A percentile compares a stretch with the other conserved stretches of the same genome.
Evolutionary conservation across 1,140 invertebrate genomes (phyloP).

Genomic region (Macrocentrus cingulum): DNA sequence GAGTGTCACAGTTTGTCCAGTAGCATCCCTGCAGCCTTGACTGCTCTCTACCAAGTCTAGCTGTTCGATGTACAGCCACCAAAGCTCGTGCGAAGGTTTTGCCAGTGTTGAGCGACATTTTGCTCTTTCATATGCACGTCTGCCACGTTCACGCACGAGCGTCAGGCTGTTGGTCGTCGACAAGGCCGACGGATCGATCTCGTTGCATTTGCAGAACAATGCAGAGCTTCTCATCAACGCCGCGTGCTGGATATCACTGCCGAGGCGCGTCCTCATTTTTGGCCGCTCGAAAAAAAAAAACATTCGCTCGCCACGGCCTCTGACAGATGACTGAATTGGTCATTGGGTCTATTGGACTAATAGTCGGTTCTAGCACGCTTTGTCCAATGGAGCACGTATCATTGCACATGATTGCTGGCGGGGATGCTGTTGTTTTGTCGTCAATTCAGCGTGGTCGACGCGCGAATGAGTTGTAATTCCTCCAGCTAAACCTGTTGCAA

Average conservation of each 20-base stretch:
- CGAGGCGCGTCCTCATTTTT: not conserved
- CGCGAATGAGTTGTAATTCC: slow-evolving; percentile 9
- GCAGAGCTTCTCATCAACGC: not conserved
- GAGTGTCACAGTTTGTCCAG: not conserved
- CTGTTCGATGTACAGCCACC: not conserved
- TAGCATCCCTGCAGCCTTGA: not conserved
- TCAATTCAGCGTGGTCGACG: not conserved
- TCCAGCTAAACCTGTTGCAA: slow-evolving; percentile 25
- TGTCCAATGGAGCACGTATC: too few relatives aligned
- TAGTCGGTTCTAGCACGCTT: too few relatives aligned
- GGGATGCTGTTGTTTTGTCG: not conserved
- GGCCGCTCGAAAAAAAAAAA: not conserved
- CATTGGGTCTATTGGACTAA: too few relatives aligned
- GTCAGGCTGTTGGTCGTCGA: not conserved
- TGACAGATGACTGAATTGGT: not conserved
- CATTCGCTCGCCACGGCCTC: not conserved
- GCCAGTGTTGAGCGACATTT: not conserved
- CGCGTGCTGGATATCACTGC: not conserved
- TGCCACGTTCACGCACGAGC: not conserved
- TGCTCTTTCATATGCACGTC: not conserved
- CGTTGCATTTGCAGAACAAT: not conserved
- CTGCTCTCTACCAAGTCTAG: not conserved
- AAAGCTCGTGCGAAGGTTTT: not conserved
- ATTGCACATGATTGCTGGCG: too few relatives aligned
- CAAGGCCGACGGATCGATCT: not conserved